phyloP scores from a whole-genome alignment of 2,113 vertebrate species.

The Myrmecobius fasciatus region DNA sequence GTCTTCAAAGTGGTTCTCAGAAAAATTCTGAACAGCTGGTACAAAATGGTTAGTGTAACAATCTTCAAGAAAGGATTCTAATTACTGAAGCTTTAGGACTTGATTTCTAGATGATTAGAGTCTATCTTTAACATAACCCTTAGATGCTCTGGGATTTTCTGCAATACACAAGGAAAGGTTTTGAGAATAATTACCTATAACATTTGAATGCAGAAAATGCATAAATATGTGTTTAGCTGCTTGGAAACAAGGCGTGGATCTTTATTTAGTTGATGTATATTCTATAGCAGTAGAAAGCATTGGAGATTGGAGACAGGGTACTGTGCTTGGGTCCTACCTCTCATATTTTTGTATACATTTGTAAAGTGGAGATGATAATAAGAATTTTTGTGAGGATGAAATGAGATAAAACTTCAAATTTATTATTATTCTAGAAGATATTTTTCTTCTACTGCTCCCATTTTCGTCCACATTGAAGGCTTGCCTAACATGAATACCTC shows the following conservation, averaged over 20 bases:
- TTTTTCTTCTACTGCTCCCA: conserved; percentile 63
- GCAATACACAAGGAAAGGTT: not conserved
- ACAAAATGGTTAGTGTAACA: conserved; percentile 57
- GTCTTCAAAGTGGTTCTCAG: conserved; percentile 57
- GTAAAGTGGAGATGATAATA: not conserved
- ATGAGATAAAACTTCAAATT: not conserved
- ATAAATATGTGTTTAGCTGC: conserved; percentile 62
- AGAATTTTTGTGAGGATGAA: not conserved
- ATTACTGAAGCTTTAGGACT: conserved; percentile 52
- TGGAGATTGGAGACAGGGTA: not conserved
- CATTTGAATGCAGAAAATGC: conserved; percentile 71
- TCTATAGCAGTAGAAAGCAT: conserved; percentile 4
- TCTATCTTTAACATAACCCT: conserved; percentile 59
- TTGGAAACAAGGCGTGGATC: conserved; percentile 62
- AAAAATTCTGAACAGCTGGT: conserved; percentile 65
- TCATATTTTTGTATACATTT: not conserved
- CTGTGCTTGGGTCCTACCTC: not conserved
- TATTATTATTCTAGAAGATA: not conserved
- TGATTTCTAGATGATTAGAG: conserved; percentile 54
- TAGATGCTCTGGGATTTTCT: conserved; percentile 48
- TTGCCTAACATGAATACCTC: conserved; percentile 52
- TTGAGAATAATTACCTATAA: conserved; percentile 51
- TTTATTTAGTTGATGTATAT: conserved; percentile 53
- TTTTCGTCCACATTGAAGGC: conserved; percentile 30
- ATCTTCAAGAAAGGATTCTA: conserved; percentile 49